phyloP scores from a whole-genome alignment of 2,797 vertebrate species.

The Graptemys geographica region DNA sequence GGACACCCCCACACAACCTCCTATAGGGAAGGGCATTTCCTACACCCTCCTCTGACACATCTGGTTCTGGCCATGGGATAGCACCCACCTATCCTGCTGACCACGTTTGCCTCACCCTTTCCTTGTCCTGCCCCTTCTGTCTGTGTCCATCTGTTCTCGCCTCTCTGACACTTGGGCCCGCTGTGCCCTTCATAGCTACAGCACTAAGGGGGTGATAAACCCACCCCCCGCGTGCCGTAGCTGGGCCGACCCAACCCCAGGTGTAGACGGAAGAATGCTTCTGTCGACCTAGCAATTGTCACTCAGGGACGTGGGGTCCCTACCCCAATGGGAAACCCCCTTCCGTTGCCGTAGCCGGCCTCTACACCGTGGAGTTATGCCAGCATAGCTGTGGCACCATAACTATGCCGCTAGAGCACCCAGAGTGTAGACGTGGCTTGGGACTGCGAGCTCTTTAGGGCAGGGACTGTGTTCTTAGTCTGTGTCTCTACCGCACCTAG shows the following conservation, averaged over 20 bases:
- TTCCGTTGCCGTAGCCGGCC: accelerated
- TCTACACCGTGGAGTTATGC: neutral
- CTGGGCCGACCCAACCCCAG: neutral
- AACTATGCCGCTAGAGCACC: neutral
- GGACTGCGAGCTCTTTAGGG: neutral
- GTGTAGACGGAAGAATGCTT: neutral
- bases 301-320: no score
- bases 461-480: neutral
- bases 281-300: neutral
- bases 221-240: no score
- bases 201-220: neutral
- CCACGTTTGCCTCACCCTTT: neutral
- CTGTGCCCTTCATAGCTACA: neutral
- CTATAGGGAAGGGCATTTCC: neutral
- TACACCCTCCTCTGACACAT: neutral
- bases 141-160: neutral
- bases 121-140: neutral
- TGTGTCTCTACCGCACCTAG: neutral
- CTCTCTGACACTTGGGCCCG: no score
- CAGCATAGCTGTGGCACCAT: neutral
- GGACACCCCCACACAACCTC: no score
- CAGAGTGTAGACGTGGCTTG: neutral
- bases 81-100: neutral
- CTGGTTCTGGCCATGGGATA: neutral
- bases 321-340: neutral